A percentile compares a stretch with the other conserved stretches of the same genome.
These are phyloP conservation scores for Yponomeuta sedellus DNA, from an alignment of 2,888 invertebrate species.

Conservation along the genomic window DNA sequence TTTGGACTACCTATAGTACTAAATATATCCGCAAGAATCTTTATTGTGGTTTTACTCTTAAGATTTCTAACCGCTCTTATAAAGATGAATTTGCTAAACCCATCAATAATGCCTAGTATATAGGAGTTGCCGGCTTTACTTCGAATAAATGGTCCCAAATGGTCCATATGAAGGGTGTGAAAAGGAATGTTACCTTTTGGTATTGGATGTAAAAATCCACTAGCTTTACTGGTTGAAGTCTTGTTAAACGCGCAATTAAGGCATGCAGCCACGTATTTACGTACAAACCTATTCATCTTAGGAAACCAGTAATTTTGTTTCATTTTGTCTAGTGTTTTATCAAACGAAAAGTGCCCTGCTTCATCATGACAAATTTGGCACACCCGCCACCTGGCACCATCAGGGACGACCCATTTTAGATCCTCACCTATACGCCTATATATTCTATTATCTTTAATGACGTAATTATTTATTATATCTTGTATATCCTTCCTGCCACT, in stretches of 20 bases:
- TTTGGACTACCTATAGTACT: conserved; percentile 15
- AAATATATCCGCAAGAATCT: conserved; percentile 17
- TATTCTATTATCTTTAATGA: not conserved
- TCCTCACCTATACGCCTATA: conserved; percentile 20
- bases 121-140: conserved; percentile 24
- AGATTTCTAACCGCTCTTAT: conserved; percentile 17
- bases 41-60: conserved; percentile 19
- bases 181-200: conserved; percentile 18
- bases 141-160: conserved; percentile 22
- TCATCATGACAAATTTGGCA: conserved; percentile 19
- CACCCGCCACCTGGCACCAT: conserved; percentile 26
- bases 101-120: conserved; percentile 23
- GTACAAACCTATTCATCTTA: conserved; percentile 19
- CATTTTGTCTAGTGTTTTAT: conserved; percentile 21
- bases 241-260: conserved; percentile 25
- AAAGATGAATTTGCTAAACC: conserved; percentile 21
- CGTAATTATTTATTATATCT: conserved; percentile 13
- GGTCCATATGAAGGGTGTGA: conserved; percentile 21
- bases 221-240: conserved; percentile 1
- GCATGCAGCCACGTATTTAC: conserved; percentile 26
- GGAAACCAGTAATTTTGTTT: conserved; percentile 23
- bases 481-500: conserved; percentile 2
- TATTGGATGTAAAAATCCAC: conserved; percentile 20
- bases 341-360: conserved; percentile 21
- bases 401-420: conserved; percentile 29